Evolutionary conservation across 2,113 vertebrate genomes (phyloP).

Genomic region (Emydura subglobosa): DNA sequence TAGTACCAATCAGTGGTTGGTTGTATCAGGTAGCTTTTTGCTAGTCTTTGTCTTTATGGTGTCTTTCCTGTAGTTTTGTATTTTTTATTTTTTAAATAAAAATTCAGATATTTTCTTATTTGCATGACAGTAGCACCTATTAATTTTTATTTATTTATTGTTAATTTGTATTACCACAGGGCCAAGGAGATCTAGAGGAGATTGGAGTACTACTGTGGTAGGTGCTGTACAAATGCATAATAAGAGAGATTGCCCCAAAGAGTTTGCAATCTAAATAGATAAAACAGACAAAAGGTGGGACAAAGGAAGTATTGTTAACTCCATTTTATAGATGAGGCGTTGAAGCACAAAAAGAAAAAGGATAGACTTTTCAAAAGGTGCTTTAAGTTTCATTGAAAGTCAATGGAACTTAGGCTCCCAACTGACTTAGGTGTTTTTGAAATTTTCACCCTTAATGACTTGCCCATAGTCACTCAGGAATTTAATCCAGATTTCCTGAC

Average conservation of each 20-base stretch:
- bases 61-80: background rate
- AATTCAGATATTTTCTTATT: background rate
- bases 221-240: background rate
- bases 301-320: background rate
- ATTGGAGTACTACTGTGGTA: background rate
- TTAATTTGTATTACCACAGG: background rate
- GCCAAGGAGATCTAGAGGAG: background rate
- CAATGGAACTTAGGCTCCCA: too few species aligned
- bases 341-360: background rate
- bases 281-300: too few species aligned
- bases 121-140: background rate
- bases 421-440: too few species aligned
- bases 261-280: too few species aligned
- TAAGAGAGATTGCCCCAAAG: background rate
- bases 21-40: background rate
- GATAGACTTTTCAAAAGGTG: too few species aligned
- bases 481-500: too few species aligned
- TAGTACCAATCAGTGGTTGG: background rate
- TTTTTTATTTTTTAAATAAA: background rate
- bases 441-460: too few species aligned
- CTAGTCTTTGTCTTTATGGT: background rate
- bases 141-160: background rate
- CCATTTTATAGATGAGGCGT: background rate
- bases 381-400: too few species aligned
- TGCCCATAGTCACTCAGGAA: too few species aligned